phyloP scores from a whole-genome alignment of 2,113 vertebrate species.

The Athene cunicularia region DNA sequence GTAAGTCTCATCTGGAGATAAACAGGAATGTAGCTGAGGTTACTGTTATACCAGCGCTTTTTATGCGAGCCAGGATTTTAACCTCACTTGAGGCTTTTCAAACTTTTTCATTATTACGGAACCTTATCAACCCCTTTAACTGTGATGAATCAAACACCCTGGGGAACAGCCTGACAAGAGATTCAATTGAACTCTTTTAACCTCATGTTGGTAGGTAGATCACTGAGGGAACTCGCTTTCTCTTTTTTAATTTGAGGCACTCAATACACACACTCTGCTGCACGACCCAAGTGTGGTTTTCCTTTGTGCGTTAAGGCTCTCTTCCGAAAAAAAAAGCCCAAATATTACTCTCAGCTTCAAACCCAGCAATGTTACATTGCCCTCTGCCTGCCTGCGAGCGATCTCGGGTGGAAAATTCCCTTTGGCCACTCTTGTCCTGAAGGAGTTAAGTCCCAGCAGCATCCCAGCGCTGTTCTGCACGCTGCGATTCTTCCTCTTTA shows the following conservation, averaged over 20 bases:
- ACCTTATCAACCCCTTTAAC: slow-evolving; percentile 22
- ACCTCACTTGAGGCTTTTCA: background rate
- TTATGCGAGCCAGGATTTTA: background rate
- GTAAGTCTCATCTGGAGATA: background rate
- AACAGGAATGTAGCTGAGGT: background rate
- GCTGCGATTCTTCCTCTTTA: slow-evolving; percentile 21
- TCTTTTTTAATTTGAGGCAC: background rate
- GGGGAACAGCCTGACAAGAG: slow-evolving; percentile 21
- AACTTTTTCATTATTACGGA: slow-evolving; percentile 10
- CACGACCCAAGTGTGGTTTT: background rate
- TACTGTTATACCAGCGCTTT: background rate
- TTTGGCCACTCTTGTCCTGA: background rate
- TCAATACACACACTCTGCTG: background rate
- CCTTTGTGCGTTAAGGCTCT: background rate
- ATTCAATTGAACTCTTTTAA: slow-evolving; percentile 30
- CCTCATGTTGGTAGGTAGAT: background rate
- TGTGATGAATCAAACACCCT: slow-evolving; percentile 48
- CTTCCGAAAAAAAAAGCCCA: background rate
- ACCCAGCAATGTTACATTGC: slow-evolving; percentile 17
- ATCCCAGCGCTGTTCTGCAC: background rate
- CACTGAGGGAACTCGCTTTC: background rate
- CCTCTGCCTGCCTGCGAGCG: background rate
- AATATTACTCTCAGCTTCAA: background rate
- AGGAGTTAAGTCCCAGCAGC: slow-evolving; percentile 53
- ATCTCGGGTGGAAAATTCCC: background rate